Conservation (phyloP, 2,888 invertebrate species). For the Pecten maximus region DNA sequence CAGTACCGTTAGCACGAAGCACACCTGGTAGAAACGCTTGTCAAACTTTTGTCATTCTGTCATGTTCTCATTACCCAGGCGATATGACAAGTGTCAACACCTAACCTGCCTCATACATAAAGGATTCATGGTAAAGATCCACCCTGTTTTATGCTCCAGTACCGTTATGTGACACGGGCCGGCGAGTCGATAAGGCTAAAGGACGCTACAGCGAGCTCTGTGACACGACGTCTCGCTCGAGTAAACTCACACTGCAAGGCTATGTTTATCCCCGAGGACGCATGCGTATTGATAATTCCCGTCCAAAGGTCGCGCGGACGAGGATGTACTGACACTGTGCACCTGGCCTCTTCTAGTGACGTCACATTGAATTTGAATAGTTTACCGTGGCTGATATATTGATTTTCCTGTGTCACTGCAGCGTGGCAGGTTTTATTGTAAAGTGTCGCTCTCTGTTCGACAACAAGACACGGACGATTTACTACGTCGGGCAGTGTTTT, state of each 20-base stretch:
- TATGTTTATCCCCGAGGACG: background rate
- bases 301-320: background rate
- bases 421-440: constrained; percentile 31
- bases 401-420: background rate
- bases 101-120: background rate
- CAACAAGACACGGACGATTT: constrained; percentile 26
- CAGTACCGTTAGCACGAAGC: background rate
- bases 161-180: constrained; percentile 30
- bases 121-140: background rate
- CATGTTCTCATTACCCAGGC: background rate
- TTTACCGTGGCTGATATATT: constrained; percentile 2
- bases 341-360: constrained; percentile 22
- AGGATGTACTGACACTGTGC: constrained; percentile 26
- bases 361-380: constrained; percentile 1
- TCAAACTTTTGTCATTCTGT: constrained; percentile 17
- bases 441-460: background rate
- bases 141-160: constrained; percentile 3
- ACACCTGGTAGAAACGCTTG: constrained; percentile 22
- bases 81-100: constrained; percentile 18
- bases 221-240: constrained; percentile 8
- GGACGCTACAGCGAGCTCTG: constrained; percentile 15
- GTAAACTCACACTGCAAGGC: background rate
- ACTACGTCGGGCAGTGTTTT: background rate
- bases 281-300: background rate
- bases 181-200: background rate